Percentiles rank a stretch among this genome's conserved stretches.
phyloP scores from a whole-genome alignment of 2,888 invertebrate species.

The Tetheella fluctuosa region DNA sequence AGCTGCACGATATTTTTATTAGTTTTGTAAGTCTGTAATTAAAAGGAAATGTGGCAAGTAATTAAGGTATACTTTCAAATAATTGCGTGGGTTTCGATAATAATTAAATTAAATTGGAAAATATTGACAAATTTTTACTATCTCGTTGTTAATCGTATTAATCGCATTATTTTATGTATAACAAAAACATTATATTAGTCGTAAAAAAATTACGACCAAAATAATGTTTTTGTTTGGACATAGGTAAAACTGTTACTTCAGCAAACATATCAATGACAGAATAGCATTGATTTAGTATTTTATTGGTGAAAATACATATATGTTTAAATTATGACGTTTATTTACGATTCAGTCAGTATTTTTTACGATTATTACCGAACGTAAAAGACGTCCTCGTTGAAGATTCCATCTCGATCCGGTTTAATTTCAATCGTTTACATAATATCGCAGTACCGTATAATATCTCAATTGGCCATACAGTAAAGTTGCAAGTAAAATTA shows the following conservation, averaged over 20 bases:
- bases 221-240: not conserved
- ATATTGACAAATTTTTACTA: not conserved
- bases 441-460: conserved; percentile 33
- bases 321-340: conserved; percentile 15
- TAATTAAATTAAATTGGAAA: not conserved
- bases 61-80: not conserved
- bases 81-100: not conserved
- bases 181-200: no score
- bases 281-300: not conserved
- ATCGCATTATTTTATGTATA: not conserved
- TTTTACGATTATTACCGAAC: conserved; percentile 24
- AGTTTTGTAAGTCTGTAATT: not conserved
- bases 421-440: conserved; percentile 26
- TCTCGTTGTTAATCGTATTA: not conserved
- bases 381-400: conserved; percentile 27
- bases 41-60: not conserved
- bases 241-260: not conserved
- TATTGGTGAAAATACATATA: not conserved
- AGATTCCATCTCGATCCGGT: conserved; percentile 31
- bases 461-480: conserved; percentile 26
- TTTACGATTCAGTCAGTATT: conserved; percentile 20
- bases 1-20: not conserved
- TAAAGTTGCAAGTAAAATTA: conserved; percentile 19
- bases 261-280: not conserved
- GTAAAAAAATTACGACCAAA: no score